Evolutionary conservation across 1,140 invertebrate species (phyloP).

Genomic region (Pseudomyrmex gracilis): DNA sequence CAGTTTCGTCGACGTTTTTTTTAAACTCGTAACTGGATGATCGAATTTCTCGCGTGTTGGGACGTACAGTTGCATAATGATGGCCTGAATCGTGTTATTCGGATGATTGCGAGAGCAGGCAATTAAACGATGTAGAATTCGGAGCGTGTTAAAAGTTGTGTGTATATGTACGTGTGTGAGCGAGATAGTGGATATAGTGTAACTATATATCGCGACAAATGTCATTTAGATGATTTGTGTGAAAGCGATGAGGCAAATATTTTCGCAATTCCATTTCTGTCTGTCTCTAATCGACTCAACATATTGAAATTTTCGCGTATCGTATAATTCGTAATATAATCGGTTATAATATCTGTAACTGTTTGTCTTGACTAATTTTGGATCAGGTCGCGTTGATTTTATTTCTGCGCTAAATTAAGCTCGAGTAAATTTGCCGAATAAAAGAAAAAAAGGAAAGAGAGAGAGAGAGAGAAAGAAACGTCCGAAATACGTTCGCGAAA

Average conservation of each 20-base stretch:
- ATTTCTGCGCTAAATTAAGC: conserved; percentile 18
- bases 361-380: neutral
- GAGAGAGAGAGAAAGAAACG: neutral
- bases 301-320: neutral
- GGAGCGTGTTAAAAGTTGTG: neutral
- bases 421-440: conserved; percentile 8
- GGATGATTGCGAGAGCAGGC: neutral
- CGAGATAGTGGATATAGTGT: too few relatives aligned
- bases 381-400: neutral
- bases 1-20: conserved; percentile 44
- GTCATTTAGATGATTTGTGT: too few relatives aligned
- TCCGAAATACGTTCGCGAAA: conserved; percentile 11
- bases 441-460: neutral
- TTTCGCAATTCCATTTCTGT: neutral
- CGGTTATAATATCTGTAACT: neutral
- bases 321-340: conserved; percentile 15
- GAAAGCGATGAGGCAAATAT: neutral
- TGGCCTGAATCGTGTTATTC: neutral
- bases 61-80: neutral
- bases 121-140: conserved; percentile 13
- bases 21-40: conserved; percentile 40
- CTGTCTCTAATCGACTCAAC: neutral
- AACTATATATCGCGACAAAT: neutral
- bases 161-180: too few relatives aligned
- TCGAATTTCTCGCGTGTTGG: conserved; percentile 44